Evolutionary conservation across 2,797 vertebrate species (phyloP), one percentile per base, ranked within the genome.

Genomic region (Sciurus vulgaris): DNA sequence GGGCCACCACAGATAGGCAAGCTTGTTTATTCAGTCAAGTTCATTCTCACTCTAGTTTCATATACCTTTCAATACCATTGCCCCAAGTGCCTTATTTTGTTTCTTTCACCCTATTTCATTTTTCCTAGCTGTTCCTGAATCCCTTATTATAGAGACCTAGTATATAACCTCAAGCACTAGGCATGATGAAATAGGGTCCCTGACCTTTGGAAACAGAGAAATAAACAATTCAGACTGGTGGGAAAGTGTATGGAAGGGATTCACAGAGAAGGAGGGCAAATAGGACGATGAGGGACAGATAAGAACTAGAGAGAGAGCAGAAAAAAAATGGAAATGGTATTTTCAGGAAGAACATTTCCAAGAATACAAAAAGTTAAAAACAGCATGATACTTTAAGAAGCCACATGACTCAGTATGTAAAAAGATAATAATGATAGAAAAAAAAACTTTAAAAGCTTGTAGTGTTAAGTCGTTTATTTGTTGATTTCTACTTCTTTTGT

Each of bases 271-370:
- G 28, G 6, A 59, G 30, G n/a, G 61, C 15, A 63, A 38, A 67
- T 8, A 33, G 9, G 22, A 13, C 59, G 15, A 30, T 59, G 54
- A 72, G 4, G 47, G 70, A 28, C 47, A 44, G 17, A 63, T n/a
- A 77, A 35, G 33, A 86, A 63, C 15, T 81, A 30, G 4, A 5
- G 33, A 74, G 56, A 67, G 35, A 76, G 2, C 6, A 30, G 35
- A n/a, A 41, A 47, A 47, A 88, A 90, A 15, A 38, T 73, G 47
- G 18, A 78, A 84, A 47, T 15, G 2, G 2, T 28, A 47, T 73
- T 65, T 18, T 91, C 15, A 59, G 86, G 30, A 33, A 92, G 30
- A 95, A 63, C 65, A 91, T 87, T 41, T 95, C 47, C 47, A 79
- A 86, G 30, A 89, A 56, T 67, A 90, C 30, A 88, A 89, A 83